Evolutionary conservation across 2,113 vertebrate species (phyloP).

Genomic region (Tautogolabrus adspersus): DNA sequence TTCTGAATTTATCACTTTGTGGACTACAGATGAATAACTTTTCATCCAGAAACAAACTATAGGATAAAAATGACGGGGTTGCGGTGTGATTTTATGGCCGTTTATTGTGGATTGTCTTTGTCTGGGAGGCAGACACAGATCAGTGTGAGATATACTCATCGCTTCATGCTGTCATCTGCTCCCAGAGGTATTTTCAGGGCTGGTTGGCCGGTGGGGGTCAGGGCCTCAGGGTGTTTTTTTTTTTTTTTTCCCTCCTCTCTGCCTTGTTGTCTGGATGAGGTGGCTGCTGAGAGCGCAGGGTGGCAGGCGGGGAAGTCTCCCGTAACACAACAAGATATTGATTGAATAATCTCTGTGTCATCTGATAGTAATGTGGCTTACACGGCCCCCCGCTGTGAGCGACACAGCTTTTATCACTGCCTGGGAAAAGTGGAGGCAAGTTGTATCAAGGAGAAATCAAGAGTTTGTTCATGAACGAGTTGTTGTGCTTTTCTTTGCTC

Average conservation of each 20-base stretch:
- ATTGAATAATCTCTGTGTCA: constrained; percentile 85
- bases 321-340: constrained; percentile 79
- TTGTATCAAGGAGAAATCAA: neutral
- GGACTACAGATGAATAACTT: constrained; percentile 31
- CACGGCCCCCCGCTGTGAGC: constrained; percentile 76
- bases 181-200: constrained; percentile 67
- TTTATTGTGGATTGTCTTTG: constrained; percentile 40
- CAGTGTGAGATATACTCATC: constrained; percentile 53
- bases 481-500: neutral
- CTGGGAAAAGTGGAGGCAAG: constrained; percentile 23
- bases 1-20: constrained; percentile 16
- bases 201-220: constrained; percentile 60
- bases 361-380: constrained; percentile 77
- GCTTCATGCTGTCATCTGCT: constrained; percentile 50
- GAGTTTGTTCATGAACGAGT: neutral
- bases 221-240: constrained; percentile 66
- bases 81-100: constrained; percentile 6
- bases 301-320: constrained; percentile 41
- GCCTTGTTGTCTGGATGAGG: constrained; percentile 37
- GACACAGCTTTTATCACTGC: constrained; percentile 53
- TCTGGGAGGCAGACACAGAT: constrained; percentile 42
- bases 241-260: constrained; percentile 27
- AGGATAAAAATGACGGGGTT: neutral
- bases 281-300: constrained; percentile 49
- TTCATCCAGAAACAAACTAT: constrained; percentile 9